phyloP scores from a whole-genome alignment of 2,797 vertebrate genomes.

The Buceros bicornis region DNA sequence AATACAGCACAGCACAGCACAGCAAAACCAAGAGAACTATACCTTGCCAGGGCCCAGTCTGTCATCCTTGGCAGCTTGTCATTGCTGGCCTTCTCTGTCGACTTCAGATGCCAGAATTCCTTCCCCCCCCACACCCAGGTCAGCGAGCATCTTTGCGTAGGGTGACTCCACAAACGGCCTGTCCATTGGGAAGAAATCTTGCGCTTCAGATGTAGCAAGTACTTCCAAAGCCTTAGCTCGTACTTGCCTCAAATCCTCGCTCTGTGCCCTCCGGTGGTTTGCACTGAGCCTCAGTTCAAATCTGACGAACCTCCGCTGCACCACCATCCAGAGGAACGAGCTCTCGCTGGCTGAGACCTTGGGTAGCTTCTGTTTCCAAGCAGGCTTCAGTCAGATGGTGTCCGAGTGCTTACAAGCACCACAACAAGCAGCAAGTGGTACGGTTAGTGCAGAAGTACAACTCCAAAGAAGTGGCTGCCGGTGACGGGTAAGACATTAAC shows the following conservation, averaged over 20 bases:
- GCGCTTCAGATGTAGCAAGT: not conserved
- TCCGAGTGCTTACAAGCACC: not conserved
- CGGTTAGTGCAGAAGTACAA: not conserved
- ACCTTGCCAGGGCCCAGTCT: constrained; percentile 17
- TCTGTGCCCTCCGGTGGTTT: rapidly evolving
- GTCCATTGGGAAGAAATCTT: not conserved
- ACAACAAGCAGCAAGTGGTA: not conserved
- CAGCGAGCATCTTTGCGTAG: not conserved
- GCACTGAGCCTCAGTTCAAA: not conserved
- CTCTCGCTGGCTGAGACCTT: not conserved
- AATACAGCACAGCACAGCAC: not conserved
- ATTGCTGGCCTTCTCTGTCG: not conserved
- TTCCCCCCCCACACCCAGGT: not conserved
- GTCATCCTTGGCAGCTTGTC: not conserved
- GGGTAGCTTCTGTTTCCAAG: not conserved
- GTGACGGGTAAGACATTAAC: not conserved
- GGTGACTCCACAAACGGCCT: not conserved
- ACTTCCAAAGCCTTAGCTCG: not conserved
- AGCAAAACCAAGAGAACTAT: not conserved
- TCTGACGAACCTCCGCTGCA: not conserved
- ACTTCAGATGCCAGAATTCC: not conserved
- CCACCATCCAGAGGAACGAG: not conserved
- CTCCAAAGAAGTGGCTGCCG: not conserved
- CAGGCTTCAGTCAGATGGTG: not conserved
- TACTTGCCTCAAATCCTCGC: not conserved